Evolutionary conservation across 2,797 vertebrate species (phyloP).

Genomic region (Labeo calbasu): DNA sequence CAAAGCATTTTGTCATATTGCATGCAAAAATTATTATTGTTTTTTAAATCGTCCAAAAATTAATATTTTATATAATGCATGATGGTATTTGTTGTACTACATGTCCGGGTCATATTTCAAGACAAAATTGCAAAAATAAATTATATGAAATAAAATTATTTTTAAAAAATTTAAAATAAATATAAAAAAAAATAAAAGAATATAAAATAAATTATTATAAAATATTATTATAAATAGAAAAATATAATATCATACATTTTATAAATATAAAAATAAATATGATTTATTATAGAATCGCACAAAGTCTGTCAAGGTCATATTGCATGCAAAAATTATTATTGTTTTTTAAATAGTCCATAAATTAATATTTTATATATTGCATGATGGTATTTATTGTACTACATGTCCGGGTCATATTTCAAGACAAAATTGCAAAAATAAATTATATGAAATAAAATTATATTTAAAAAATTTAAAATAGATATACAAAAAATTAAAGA

Average conservation of each 20-base stretch:
- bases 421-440: background rate
- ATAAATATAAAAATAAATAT: background rate
- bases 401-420: too few species aligned
- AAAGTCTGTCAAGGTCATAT: too few species aligned
- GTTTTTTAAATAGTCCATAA: too few species aligned
- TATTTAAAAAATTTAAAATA: too few species aligned
- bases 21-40: background rate
- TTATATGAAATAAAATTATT: background rate
- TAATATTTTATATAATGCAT: background rate
- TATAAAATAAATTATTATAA: too few species aligned
- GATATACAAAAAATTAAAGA: too few species aligned
- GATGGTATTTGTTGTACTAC: background rate
- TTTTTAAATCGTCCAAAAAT: background rate
- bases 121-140: background rate
- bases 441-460: background rate
- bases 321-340: too few species aligned
- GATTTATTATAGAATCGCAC: too few species aligned
- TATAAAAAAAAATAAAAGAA: too few species aligned
- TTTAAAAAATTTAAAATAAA: too few species aligned
- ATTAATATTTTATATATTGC: too few species aligned
- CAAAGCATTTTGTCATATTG: slow-evolving; percentile 13
- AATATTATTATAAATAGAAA: background rate
- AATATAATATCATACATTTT: background rate
- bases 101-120: background rate
- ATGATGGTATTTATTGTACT: too few species aligned